Evolutionary conservation across 2,888 invertebrate species (phyloP), one percentile per base, ranked within the genome.

Genomic region (Lithophane socia): DNA sequence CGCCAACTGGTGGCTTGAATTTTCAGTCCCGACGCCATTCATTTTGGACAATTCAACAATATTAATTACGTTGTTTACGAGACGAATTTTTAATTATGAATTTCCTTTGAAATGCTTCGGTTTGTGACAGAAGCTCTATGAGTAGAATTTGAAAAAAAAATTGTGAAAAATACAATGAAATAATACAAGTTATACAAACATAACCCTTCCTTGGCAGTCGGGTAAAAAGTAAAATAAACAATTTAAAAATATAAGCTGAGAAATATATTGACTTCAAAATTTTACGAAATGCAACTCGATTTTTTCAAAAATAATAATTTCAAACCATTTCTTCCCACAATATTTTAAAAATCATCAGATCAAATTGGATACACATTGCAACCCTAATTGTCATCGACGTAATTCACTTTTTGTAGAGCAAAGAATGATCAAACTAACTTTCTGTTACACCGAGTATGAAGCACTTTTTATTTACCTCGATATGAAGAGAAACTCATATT

Each of bases 401-500:
- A 78, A 68, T 83, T 65, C 49, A 58, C 65, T 69, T 73, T 84
- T 72, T 86, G 24, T 80, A 66, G 85, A 74, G 54, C 61, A 86
- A 60, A 42, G 21, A 73, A 47, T 60, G 60, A 73, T 79, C 42
- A 47, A 78, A 61, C 44, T 13, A 84, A 67, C 73, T 84, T 84
- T 87, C 85, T 84, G 80, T 52, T 56, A 29, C 71, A 44, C 0
- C 16, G n/a, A 61, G 37, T 54, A 56, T 60, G 12, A 70, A 65
- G 49, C 42, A 73, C 49, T 86, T 84, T 86, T 84, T 75, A 24
- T 74, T 65, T 61, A 42, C 29, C 47, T 54, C 65, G 24, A 21
- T 69, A 58, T 47, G 16, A 16, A 63, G 72, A 75, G 87, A 80
- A 87, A 84, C 64, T 63, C 49, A 60, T 79, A 87, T 84, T 84